Base-by-base conservation (phyloP, 2,888 invertebrate genomes). In the Andrena flavipes region DNA sequence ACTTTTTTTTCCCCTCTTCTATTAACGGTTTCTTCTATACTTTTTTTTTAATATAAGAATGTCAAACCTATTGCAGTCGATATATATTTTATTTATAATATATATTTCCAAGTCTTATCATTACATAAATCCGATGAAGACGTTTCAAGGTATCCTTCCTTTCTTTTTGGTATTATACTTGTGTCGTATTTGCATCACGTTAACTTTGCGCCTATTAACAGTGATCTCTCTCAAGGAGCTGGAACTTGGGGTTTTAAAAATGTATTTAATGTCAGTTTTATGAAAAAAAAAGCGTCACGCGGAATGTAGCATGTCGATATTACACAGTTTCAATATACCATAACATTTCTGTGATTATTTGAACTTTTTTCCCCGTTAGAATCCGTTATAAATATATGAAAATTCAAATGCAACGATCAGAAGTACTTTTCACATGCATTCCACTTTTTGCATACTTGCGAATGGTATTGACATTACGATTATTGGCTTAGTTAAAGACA, bases 1-100 rank as follows among this genome's bases (percentile, higher is more conserved):
- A 85, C 86, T 85, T 87, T 87, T 87, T 87, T 87, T 51, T 49
- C 2, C 23, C 82, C 23, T 80, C 88, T 88, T 88, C 86, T 88
- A 89, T 87, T 80, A 89, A 91, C 88, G 86, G 84, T 87, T 72
- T 86, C 29, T 85, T 83, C 86, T 90, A 87, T 89, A 84, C 68
- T 84, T 87, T 23, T 56, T 80, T 85, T 82, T 69, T 76, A 86
- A 83, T 89, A 89, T 87, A 87, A 88, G 89, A 86, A 82, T 91
- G 85, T 88, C 88, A 84, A 84, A 88, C 84, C 86, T 88, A 88
- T 84, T 82, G 81, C 85, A 85, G 71, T 84, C 74, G 79, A 81
- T 84, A 88, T 83, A 85, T 86, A 81, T 64, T 85, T 87, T 87
- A 82, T 90, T 82, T 83, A 80, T 84, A 85, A 87, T 79, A 65